Evolutionary conservation across 1,140 invertebrate genomes (phyloP), one percentile per base, ranked within the genome.

Genomic region (Drosophila kohkoa): DNA sequence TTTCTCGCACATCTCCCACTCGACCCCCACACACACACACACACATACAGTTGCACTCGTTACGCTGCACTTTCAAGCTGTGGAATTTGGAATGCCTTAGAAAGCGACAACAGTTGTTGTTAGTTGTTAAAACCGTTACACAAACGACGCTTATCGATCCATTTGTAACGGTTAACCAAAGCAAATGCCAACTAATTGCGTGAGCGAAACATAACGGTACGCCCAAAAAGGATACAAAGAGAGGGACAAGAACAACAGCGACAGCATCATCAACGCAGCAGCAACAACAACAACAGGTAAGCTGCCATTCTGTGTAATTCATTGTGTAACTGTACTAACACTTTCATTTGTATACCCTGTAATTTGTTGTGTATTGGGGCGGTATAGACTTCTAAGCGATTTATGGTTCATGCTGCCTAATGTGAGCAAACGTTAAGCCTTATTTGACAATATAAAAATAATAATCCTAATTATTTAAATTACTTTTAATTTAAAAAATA

Each of bases 21-120:
- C 35, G 45, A 2, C 10, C 32, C 52, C 15, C 5, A 52, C 48
- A 25, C 62, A 32, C 51, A 5, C 28, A 52, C 10, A 30, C 28
- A 54, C 51, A 15, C 25, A 54, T 13, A 38, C 32, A 38, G 30
- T 15, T 7, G 6, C 32, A 41, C 54, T 16, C 35, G 20, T 25
- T 25, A 25, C 35, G 54, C 35, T 74, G 71, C 57, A 69, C 49
- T 68, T 60, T 51, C 54, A 30, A 66, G 25, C 38, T 41, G 35
- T 57, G 65, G 32, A 57, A 69, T 62, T 74, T 69, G 41, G 32
- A 57, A 69, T 55, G 67, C 15, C 38, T 63, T 68, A 43, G 72
- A 75, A 75, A 75, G 72, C 58, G 58, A 63, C 66, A 48, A 32
- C 49, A 57, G 41, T 57, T 32, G 66, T 48, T 46, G 57, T 49